Percentiles rank a stretch among this genome's conserved stretches.
phyloP scores from a whole-genome alignment of 2,888 invertebrate species.

The Crematogaster levior region DNA sequence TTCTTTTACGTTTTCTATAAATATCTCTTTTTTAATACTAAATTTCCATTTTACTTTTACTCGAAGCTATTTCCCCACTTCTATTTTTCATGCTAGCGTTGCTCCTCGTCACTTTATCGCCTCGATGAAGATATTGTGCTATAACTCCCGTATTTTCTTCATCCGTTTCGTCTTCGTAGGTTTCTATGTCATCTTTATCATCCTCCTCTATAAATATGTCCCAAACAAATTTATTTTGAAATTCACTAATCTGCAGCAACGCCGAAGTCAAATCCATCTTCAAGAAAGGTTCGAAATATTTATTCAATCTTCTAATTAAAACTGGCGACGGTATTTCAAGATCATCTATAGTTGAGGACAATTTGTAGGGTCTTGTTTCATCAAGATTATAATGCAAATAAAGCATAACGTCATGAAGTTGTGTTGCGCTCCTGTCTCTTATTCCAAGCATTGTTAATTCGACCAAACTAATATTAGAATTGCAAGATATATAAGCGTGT shows the following conservation, averaged over 20 bases:
- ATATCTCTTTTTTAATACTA: too few species aligned
- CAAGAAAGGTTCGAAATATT: slow-evolving; percentile 60
- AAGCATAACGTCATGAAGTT: slow-evolving; percentile 42
- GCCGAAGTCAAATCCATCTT: slow-evolving; percentile 43
- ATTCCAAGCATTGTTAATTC: slow-evolving; percentile 49
- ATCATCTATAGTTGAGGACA: slow-evolving; percentile 46
- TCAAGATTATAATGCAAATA: slow-evolving; percentile 59
- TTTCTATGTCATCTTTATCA: background rate
- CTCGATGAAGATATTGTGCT: too few species aligned
- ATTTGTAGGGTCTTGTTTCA: slow-evolving; percentile 52
- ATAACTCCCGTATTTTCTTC: too few species aligned
- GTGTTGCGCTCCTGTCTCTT: background rate
- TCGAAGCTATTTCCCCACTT: too few species aligned
- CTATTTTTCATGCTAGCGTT: too few species aligned
- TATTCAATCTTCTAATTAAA: slow-evolving; percentile 6
- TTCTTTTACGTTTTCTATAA: too few species aligned
- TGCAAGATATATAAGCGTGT: background rate
- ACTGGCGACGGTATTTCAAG: slow-evolving; percentile 2
- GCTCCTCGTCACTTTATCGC: too few species aligned
- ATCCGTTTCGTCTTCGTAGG: too few species aligned
- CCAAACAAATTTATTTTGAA: slow-evolving; percentile 4
- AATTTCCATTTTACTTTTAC: too few species aligned
- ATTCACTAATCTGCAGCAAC: background rate
- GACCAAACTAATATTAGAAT: slow-evolving; percentile 48
- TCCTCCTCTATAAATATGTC: background rate